These are phyloP conservation scores for Pardosa pseudoannulata DNA, from an alignment of 2,888 invertebrate genomes.

Conservation along the genomic window DNA sequence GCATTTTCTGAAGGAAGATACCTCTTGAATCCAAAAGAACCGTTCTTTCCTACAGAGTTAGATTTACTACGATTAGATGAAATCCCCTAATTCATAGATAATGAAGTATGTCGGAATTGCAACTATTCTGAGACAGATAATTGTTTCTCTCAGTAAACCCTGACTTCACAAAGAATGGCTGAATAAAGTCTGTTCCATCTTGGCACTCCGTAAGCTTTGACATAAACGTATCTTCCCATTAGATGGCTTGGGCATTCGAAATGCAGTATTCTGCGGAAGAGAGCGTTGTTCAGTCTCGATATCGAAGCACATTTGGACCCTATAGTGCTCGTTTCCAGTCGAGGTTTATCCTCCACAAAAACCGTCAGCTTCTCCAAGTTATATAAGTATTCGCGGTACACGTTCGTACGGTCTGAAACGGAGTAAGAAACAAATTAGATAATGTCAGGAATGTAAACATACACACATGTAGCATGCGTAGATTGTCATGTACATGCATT, in stretches of 20 bases:
- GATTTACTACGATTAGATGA: background rate
- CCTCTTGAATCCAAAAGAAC: background rate
- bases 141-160: constrained; percentile 77
- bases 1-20: background rate
- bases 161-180: constrained; percentile 80
- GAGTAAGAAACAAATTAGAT: constrained; percentile 4
- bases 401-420: constrained; percentile 76
- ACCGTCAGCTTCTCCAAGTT: constrained; percentile 80
- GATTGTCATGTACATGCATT: too few relatives aligned
- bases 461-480: too few relatives aligned
- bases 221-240: constrained; percentile 79
- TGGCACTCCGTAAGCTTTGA: constrained; percentile 79
- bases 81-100: background rate
- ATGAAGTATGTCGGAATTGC: background rate
- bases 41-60: background rate
- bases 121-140: background rate
- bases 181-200: constrained; percentile 79
- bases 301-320: constrained; percentile 78
- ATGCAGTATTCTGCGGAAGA: constrained; percentile 79
- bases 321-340: constrained; percentile 75
- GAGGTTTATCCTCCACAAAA: constrained; percentile 79
- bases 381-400: constrained; percentile 78
- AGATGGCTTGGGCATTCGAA: constrained; percentile 78
- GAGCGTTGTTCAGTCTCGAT: constrained; percentile 79
- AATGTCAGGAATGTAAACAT: background rate